phyloP scores from a whole-genome alignment of 2,888 invertebrate genomes.

The Sepiola atlantica region DNA sequence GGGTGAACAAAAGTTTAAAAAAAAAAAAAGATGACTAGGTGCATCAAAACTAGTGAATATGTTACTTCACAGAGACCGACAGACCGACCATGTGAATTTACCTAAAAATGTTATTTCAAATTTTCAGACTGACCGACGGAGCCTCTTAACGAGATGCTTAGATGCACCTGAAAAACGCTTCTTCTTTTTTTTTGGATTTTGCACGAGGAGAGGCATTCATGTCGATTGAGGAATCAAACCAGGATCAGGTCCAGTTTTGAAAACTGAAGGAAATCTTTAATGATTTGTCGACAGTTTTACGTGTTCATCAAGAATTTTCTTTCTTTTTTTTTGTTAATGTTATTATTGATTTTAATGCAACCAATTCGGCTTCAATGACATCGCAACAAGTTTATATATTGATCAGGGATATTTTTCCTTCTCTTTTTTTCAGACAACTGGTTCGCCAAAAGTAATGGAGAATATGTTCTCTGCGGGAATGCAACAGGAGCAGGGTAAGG shows the following conservation, averaged over 20 bases:
- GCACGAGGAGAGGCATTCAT: background rate
- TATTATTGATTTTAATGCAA: too few species aligned
- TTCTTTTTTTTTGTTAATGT: background rate
- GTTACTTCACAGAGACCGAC: too few species aligned
- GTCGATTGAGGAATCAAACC: background rate
- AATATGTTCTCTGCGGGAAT: slow-evolving; percentile 70
- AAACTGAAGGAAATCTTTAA: background rate
- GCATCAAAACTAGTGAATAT: too few species aligned
- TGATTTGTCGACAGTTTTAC: background rate
- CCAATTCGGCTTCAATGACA: background rate
- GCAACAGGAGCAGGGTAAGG: slow-evolving; percentile 66
- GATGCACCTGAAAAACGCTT: too few species aligned
- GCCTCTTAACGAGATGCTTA: too few species aligned
- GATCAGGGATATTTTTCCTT: background rate
- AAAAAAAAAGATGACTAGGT: too few species aligned
- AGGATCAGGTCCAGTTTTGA: background rate
- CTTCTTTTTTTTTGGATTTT: background rate
- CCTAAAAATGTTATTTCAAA: too few species aligned
- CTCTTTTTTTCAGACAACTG: slow-evolving; percentile 64
- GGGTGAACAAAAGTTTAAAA: too few species aligned
- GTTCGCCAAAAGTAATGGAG: slow-evolving; percentile 58
- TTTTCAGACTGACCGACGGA: too few species aligned
- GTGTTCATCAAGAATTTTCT: background rate
- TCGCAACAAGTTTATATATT: background rate
- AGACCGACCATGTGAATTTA: too few species aligned